These are phyloP conservation scores for Syngnathus acus DNA, from an alignment of 2,797 vertebrate species.

Conservation along the genomic window DNA sequence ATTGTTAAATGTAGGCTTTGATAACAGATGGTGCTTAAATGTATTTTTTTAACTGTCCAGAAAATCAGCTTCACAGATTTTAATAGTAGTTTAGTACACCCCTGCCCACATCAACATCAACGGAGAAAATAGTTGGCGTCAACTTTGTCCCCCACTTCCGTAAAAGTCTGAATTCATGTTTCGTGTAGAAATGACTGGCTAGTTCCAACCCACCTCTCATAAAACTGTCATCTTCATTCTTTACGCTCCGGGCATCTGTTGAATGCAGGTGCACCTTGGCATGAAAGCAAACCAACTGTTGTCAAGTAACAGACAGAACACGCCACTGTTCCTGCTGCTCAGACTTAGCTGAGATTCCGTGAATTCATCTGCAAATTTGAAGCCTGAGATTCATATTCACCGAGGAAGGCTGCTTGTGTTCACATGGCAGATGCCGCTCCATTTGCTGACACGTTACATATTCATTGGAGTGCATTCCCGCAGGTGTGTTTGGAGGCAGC, in stretches of 20 bases:
- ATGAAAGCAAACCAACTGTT: conserved; percentile 17
- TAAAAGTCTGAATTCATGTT: not conserved
- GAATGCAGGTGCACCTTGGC: conserved; percentile 23
- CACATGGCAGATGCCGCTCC: conserved; percentile 56
- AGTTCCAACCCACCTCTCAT: conserved; percentile 42
- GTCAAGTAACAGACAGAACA: not conserved
- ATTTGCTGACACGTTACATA: conserved; percentile 49
- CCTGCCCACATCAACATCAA: not conserved
- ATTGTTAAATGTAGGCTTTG: no score
- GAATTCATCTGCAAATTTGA: conserved; percentile 44
- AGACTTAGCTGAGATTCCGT: conserved; percentile 18
- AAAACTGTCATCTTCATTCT: not conserved
- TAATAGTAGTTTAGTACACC: not conserved
- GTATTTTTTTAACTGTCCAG: no score
- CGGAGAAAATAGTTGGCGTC: not conserved
- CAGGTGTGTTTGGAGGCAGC: conserved; percentile 62
- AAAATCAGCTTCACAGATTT: not conserved
- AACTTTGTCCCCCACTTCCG: not conserved
- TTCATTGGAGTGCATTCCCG: conserved; percentile 58
- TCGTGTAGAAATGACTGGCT: conserved; percentile 27
- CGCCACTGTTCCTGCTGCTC: not conserved
- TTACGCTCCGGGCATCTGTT: conserved; percentile 24
- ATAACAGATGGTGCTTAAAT: no score
- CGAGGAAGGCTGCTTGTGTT: conserved; percentile 35
- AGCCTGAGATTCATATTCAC: conserved; percentile 50